Percentiles rank a stretch among this genome's conserved stretches.
These are phyloP conservation scores for Diploscapter pachys DNA, from an alignment of 1,140 invertebrate species.

Conservation along the genomic window DNA sequence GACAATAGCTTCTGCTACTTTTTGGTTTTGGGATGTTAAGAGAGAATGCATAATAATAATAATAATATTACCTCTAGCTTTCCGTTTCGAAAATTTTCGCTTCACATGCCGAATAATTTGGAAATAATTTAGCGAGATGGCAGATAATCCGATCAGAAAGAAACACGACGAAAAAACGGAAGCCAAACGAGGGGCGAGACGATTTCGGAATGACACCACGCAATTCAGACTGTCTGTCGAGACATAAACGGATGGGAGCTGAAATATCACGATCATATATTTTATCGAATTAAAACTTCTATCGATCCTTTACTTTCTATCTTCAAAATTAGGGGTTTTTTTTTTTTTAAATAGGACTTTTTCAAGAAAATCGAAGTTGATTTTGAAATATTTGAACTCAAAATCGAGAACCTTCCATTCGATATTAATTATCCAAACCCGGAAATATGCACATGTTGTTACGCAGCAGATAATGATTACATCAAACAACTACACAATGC, in stretches of 20 bases:
- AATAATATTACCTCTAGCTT: constrained; percentile 44
- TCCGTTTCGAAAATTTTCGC: constrained; percentile 56
- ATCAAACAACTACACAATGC: too few species aligned
- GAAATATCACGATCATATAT: constrained; percentile 3
- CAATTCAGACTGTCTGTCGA: constrained; percentile 43
- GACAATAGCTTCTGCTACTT: neutral
- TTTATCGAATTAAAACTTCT: too few species aligned
- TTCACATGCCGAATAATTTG: constrained; percentile 55
- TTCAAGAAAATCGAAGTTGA: too few species aligned
- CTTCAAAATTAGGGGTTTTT: too few species aligned
- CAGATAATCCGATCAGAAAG: constrained; percentile 43
- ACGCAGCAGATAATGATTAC: too few species aligned
- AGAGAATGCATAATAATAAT: neutral
- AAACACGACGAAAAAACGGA: constrained; percentile 17
- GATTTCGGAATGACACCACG: constrained; percentile 32
- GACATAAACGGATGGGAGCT: constrained; percentile 33
- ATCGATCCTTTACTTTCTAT: too few species aligned
- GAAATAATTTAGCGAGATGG: constrained; percentile 47
- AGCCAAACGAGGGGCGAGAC: constrained; percentile 8
- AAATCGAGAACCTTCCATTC: too few species aligned
- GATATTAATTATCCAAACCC: too few species aligned
- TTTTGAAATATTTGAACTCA: too few species aligned
- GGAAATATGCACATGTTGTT: too few species aligned
- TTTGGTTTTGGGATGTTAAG: neutral
- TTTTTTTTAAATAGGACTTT: too few species aligned